Percentiles rank a stretch among this genome's conserved stretches.
phyloP scores from a whole-genome alignment of 1,140 invertebrate genomes.

The Sinonovacula constricta region DNA sequence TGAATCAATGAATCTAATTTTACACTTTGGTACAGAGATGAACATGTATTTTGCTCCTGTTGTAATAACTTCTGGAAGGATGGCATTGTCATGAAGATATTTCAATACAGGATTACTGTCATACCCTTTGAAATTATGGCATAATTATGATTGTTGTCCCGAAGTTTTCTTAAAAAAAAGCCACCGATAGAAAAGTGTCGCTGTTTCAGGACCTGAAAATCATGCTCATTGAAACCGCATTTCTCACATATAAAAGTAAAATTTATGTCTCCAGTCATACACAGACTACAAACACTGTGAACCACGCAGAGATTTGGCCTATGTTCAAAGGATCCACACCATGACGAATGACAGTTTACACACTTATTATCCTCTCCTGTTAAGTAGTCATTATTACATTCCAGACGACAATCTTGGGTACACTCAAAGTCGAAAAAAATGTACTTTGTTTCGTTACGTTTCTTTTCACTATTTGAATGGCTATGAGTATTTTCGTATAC shows the following conservation, averaged over 20 bases:
- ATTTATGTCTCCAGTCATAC: not conserved
- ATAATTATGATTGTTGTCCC: no score
- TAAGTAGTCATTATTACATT: not conserved
- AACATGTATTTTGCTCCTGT: no score
- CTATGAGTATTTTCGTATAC: not conserved
- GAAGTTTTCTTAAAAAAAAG: no score
- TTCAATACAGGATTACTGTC: no score
- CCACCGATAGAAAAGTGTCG: not conserved
- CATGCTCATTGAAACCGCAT: not conserved
- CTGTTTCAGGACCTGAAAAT: not conserved
- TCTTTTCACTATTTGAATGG: not conserved
- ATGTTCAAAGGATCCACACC: constrained; percentile 1
- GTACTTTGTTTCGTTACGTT: not conserved
- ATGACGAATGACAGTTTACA: not conserved
- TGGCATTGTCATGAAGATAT: no score
- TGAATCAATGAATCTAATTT: constrained; percentile 13
- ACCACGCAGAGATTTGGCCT: constrained; percentile 10
- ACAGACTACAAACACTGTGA: not conserved
- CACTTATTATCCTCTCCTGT: not conserved
- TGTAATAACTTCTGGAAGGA: no score
- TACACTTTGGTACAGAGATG: not conserved
- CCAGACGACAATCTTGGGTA: not conserved
- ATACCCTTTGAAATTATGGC: no score
- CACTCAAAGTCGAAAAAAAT: not conserved
- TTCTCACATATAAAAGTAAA: not conserved